Evolutionary conservation across 2,797 vertebrate species (phyloP).

Genomic region (Knipowitschia caucasica): DNA sequence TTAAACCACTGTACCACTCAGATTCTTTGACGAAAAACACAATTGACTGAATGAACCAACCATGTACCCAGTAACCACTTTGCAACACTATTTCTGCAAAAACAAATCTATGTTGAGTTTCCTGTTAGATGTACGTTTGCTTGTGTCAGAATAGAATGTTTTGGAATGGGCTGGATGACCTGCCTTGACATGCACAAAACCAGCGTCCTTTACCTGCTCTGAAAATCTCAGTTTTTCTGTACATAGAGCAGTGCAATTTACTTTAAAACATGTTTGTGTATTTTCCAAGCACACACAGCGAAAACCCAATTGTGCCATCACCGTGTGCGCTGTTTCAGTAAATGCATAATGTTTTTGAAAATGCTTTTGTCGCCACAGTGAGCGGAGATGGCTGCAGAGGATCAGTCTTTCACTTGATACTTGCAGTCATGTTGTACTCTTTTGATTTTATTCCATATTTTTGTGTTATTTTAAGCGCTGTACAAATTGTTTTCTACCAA

Average conservation of each 20-base stretch:
- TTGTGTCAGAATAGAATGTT: too few relatives aligned
- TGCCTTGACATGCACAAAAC: background rate
- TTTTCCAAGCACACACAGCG: background rate
- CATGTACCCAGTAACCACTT: background rate
- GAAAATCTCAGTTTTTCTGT: background rate
- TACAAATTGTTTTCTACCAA: too few relatives aligned
- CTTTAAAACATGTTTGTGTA: background rate
- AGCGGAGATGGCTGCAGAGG: too few relatives aligned
- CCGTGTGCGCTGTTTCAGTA: background rate
- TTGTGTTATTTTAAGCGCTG: too few relatives aligned
- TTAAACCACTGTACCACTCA: too few relatives aligned
- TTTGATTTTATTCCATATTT: too few relatives aligned
- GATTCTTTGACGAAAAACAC: constrained; percentile 8
- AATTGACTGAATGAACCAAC: background rate
- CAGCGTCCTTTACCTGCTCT: background rate
- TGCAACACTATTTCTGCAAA: background rate
- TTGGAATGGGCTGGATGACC: background rate
- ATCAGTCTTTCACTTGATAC: too few relatives aligned
- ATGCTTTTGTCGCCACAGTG: too few relatives aligned
- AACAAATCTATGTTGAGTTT: background rate
- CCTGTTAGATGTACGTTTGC: background rate
- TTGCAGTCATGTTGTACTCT: too few relatives aligned
- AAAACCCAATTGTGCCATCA: background rate
- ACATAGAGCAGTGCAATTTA: background rate
- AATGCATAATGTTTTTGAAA: background rate